A percentile compares a stretch with the other conserved stretches of the same genome.
Evolutionary conservation across 1,140 invertebrate genomes (phyloP).

Genomic region (Tyrophagus putrescentiae): DNA sequence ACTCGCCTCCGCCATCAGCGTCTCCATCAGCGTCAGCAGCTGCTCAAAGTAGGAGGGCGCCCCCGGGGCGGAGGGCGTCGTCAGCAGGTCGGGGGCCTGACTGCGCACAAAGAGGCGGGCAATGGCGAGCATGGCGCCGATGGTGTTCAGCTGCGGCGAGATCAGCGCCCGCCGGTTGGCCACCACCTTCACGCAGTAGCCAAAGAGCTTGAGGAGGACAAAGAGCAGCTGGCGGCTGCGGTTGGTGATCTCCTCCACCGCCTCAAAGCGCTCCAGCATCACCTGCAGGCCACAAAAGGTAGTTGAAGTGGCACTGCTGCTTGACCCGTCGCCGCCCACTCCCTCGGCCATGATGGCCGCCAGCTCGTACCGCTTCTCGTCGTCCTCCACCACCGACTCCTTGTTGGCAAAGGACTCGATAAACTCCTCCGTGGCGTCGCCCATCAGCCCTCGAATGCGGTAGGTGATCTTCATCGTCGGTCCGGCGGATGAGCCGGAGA

Average conservation of each 20-base stretch:
- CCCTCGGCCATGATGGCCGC: constrained; percentile 60
- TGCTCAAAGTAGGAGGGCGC: constrained; percentile 59
- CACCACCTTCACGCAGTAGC: constrained; percentile 55
- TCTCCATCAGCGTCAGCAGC: constrained; percentile 78
- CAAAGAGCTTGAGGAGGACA: constrained; percentile 67
- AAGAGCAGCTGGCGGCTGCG: constrained; percentile 60
- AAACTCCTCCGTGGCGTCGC: constrained; percentile 96
- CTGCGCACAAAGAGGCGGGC: constrained; percentile 40
- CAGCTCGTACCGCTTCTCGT: constrained; percentile 77
- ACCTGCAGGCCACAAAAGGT: constrained; percentile 77
- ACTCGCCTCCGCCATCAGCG: constrained; percentile 69
- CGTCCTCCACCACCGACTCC: constrained; percentile 74
- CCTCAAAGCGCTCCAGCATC: constrained; percentile 44
- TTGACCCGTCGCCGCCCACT: no score
- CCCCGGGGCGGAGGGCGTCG: constrained; percentile 41
- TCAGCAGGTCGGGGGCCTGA: constrained; percentile 40
- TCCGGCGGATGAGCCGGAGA: background rate
- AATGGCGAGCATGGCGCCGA: constrained; percentile 50
- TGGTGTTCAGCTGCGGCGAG: constrained; percentile 49
- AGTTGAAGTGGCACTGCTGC: no score
- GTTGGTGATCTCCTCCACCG: constrained; percentile 49
- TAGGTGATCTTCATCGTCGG: constrained; percentile 85
- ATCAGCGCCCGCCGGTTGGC: constrained; percentile 38
- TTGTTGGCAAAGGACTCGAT: constrained; percentile 82
- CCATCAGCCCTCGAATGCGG: constrained; percentile 85